Percentiles rank a stretch among this genome's conserved stretches.
Evolutionary conservation across 2,888 invertebrate species (phyloP).

Genomic region (Cephonodes hylas): DNA sequence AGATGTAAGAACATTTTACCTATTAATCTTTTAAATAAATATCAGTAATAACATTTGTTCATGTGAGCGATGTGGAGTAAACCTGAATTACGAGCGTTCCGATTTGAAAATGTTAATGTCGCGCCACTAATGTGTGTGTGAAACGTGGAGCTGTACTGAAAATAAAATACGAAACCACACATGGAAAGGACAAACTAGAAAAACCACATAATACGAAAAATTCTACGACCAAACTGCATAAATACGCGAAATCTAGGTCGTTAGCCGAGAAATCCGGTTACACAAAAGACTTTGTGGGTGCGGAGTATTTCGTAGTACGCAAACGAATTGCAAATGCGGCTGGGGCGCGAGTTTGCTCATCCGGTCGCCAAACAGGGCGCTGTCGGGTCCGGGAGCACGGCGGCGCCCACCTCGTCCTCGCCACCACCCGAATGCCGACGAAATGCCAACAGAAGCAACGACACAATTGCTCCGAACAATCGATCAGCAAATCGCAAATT

Average conservation of each 20-base stretch:
- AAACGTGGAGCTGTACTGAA: background rate
- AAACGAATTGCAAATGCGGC: constrained; percentile 68
- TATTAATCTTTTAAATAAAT: background rate
- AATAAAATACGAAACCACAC: background rate
- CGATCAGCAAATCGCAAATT: background rate
- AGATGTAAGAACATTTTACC: no score
- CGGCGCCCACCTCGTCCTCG: constrained; percentile 20
- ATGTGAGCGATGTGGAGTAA: background rate
- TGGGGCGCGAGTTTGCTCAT: constrained; percentile 57
- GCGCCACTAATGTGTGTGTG: background rate
- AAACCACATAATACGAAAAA: constrained; percentile 41
- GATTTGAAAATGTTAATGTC: no score
- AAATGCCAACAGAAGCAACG: constrained; percentile 38
- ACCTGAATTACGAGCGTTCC: background rate
- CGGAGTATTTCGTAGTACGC: constrained; percentile 63
- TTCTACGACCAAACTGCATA: constrained; percentile 60
- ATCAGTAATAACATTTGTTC: background rate
- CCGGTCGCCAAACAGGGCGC: constrained; percentile 58
- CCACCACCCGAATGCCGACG: constrained; percentile 38
- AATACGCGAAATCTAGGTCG: constrained; percentile 67
- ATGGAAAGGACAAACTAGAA: background rate
- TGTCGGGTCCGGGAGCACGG: constrained; percentile 20
- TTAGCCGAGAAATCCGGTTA: constrained; percentile 69
- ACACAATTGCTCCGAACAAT: constrained; percentile 21
- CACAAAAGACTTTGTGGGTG: constrained; percentile 66